Conservation (phyloP, 2,113 vertebrate genomes). For the Dunckerocampus dactyliophorus region DNA sequence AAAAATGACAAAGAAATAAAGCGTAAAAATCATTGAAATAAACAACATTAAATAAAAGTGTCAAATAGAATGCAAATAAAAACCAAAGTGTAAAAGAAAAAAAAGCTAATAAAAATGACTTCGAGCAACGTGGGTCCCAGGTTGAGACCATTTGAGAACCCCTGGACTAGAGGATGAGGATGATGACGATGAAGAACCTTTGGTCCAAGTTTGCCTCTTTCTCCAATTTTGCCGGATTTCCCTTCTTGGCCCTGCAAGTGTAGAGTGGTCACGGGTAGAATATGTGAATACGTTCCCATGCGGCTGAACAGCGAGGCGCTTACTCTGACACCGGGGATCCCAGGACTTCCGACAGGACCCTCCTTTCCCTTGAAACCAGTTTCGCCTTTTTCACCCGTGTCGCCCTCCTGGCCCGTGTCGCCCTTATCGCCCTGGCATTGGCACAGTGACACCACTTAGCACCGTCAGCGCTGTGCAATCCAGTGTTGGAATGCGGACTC, state of each 20-base stretch:
- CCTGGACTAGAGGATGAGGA: too few species aligned
- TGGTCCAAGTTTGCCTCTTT: slow-evolving; percentile 84
- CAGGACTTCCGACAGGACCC: slow-evolving; percentile 81
- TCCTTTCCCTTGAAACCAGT: slow-evolving; percentile 88
- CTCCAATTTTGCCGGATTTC: slow-evolving; percentile 88
- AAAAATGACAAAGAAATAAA: too few species aligned
- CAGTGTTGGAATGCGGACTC: not conserved
- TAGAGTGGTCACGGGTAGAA: not conserved
- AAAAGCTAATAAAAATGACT: too few species aligned
- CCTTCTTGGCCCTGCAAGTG: slow-evolving; percentile 87
- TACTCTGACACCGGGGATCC: slow-evolving; percentile 85
- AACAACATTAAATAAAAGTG: too few species aligned
- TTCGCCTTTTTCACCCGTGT: slow-evolving; percentile 86
- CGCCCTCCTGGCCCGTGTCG: slow-evolving; percentile 87
- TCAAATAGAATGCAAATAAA: too few species aligned
- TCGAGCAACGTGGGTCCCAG: too few species aligned
- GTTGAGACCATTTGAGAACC: too few species aligned
- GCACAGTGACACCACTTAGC: not conserved
- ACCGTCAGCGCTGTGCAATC: not conserved
- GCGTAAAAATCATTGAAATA: too few species aligned
- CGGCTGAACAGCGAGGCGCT: slow-evolving; percentile 43
- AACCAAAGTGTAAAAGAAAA: too few species aligned
- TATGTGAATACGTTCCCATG: not conserved
- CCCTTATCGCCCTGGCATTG: slow-evolving; percentile 87
- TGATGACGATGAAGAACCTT: slow-evolving; percentile 76